Conservation (phyloP, 2,113 vertebrate genomes). For the mouse (Mus musculus) region GRCm39 chr14:45451501-45452000, state of each 20-base stretch:
- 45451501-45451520: too few species aligned
- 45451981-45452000: constrained; percentile 16
- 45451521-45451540: constrained; percentile 35
- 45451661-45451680: not conserved
- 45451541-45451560: constrained; percentile 63
- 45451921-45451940: not conserved
- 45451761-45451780: not conserved
- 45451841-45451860: constrained; percentile 17
- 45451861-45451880: not conserved
- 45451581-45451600: not conserved
- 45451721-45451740: not conserved
- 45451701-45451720: not conserved
- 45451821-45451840: constrained; percentile 31
- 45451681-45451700: not conserved
- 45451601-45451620: not conserved
- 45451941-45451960: not conserved
- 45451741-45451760: not conserved
- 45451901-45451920: constrained; percentile 31
- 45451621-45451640: not conserved
- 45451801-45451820: constrained; percentile 27
- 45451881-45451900: not conserved
- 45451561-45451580: not conserved
- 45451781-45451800: constrained; percentile 7
- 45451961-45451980: not conserved
- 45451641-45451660: not conserved